These are phyloP conservation scores for Lithobates pipiens DNA, from an alignment of 2,797 vertebrate genomes.

Conservation along the genomic window DNA sequence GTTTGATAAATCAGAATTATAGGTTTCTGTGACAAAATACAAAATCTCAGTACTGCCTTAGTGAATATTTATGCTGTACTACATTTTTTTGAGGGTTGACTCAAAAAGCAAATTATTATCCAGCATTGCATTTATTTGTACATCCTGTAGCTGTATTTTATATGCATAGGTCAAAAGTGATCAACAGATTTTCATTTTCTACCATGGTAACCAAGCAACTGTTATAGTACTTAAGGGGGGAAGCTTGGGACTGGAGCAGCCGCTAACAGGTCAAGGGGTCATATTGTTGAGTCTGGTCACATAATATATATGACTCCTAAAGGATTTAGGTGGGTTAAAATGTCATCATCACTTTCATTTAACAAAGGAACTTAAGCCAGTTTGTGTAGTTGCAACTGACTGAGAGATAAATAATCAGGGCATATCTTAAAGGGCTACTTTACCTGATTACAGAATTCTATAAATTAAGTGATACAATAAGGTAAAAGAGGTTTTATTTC, in stretches of 20 bases:
- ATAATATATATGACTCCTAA: too few species aligned
- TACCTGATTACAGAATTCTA: not conserved
- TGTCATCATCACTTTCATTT: not conserved
- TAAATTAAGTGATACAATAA: not conserved
- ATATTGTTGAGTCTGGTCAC: not conserved
- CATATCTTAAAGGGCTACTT: not conserved
- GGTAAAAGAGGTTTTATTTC: too few species aligned
- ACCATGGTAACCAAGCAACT: not conserved
- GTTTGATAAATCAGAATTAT: too few species aligned
- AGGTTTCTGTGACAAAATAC: too few species aligned
- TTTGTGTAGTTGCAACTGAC: not conserved
- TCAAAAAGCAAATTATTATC: too few species aligned
- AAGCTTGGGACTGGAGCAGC: not conserved
- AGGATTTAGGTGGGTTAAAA: not conserved
- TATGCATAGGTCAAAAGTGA: not conserved
- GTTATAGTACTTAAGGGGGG: not conserved
- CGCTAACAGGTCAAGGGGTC: not conserved
- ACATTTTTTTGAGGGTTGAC: too few species aligned
- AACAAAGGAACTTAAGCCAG: not conserved
- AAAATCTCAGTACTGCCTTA: too few species aligned
- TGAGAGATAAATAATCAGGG: not conserved
- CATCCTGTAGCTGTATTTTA: too few species aligned
- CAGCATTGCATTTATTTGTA: too few species aligned
- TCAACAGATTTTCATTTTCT: not conserved
- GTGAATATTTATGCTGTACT: too few species aligned